Conservation (phyloP, 2,888 invertebrate genomes). For the Halictus ligatus region DNA sequence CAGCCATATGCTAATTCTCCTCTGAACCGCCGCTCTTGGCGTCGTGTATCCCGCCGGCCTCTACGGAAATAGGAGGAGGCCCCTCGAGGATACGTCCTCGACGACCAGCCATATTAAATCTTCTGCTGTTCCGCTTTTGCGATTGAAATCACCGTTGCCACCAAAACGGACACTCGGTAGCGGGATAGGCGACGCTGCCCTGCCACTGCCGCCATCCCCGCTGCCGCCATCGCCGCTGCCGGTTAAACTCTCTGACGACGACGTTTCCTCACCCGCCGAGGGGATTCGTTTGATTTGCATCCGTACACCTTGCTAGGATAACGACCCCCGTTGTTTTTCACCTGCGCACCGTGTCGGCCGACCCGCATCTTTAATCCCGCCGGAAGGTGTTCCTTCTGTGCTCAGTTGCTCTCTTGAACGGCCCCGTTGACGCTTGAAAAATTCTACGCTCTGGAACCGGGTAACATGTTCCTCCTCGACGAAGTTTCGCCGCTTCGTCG, state of each 20-base stretch:
- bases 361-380: slow-evolving; percentile 65
- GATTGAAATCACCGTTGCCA: slow-evolving; percentile 20
- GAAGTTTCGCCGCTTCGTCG: background rate
- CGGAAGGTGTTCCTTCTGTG: background rate
- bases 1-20: slow-evolving; percentile 79
- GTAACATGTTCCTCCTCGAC: background rate
- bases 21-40: slow-evolving; percentile 64
- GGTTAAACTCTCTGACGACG: background rate
- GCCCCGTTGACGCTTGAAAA: background rate
- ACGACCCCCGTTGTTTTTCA: slow-evolving; percentile 52
- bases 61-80: slow-evolving; percentile 67
- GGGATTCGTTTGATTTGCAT: slow-evolving; percentile 28
- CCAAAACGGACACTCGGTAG: slow-evolving; percentile 1
- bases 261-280: background rate
- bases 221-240: background rate
- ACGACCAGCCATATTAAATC: slow-evolving; percentile 54
- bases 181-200: background rate
- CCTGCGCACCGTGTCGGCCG: slow-evolving; percentile 57
- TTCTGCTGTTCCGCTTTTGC: slow-evolving; percentile 43
- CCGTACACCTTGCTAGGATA: slow-evolving; percentile 52
- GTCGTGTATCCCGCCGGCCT: slow-evolving; percentile 56
- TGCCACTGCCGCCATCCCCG: background rate
- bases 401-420: background rate
- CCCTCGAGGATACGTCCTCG: slow-evolving; percentile 62
- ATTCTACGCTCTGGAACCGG: background rate